Evolutionary conservation across 1,140 invertebrate genomes (phyloP).

Genomic region (Psix sp.): DNA sequence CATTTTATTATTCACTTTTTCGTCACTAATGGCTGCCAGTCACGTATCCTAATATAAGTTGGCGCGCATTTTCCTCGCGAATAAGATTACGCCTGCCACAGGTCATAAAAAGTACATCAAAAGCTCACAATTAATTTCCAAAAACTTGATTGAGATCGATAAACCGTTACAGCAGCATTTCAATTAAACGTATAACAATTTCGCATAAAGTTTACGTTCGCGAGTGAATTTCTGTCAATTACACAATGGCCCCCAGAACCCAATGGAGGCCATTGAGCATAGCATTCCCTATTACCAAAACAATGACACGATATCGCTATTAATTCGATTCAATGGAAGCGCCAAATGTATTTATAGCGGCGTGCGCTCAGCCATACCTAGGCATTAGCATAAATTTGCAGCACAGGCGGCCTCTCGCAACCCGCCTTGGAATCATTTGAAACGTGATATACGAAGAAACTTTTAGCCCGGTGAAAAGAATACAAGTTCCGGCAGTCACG

Average conservation of each 20-base stretch:
- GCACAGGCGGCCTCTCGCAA: constrained; percentile 12
- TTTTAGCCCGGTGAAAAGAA: constrained; percentile 52
- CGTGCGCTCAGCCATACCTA: neutral
- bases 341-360: constrained; percentile 24
- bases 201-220: constrained; percentile 30
- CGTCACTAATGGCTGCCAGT: no score
- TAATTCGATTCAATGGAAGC: constrained; percentile 45
- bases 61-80: no score
- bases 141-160: no score
- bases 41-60: no score
- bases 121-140: no score
- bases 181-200: constrained; percentile 29
- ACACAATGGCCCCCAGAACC: constrained; percentile 4
- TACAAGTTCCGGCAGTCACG: constrained; percentile 61
- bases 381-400: constrained; percentile 41
- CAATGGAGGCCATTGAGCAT: constrained; percentile 6
- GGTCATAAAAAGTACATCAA: no score
- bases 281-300: constrained; percentile 37
- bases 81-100: no score
- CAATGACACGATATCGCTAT: constrained; percentile 42
- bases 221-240: constrained; percentile 20
- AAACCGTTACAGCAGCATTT: constrained; percentile 13
- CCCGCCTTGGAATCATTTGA: constrained; percentile 33
- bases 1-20: no score
- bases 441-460: constrained; percentile 59